These are phyloP conservation scores for Tetragonula carbonaria DNA, from an alignment of 2,888 invertebrate genomes.

Conservation along the genomic window DNA sequence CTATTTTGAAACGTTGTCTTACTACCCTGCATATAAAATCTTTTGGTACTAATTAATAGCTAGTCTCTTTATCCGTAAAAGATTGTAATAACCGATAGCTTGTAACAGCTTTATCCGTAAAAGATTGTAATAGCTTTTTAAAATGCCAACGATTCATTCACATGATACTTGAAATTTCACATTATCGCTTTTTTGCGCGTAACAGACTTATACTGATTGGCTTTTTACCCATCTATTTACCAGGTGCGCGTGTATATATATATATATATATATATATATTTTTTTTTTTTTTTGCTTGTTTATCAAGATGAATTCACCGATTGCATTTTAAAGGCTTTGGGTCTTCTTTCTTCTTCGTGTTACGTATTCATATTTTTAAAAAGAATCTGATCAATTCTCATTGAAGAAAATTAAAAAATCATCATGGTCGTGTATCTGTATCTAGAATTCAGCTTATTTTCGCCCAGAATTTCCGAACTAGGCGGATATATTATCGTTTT, in stretches of 20 bases:
- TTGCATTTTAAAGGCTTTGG: slow-evolving; percentile 57
- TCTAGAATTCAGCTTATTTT: not conserved
- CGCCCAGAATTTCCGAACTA: not conserved
- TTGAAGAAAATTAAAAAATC: not conserved
- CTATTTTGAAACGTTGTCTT: no score
- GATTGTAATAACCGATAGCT: not conserved
- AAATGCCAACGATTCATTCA: not conserved
- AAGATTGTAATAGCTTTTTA: not conserved
- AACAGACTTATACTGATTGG: slow-evolving; percentile 55
- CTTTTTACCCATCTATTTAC: slow-evolving; percentile 48
- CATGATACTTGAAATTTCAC: slow-evolving; percentile 30
- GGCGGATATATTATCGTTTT: not conserved
- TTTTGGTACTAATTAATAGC: not conserved
- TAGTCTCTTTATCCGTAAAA: not conserved
- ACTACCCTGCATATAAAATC: not conserved
- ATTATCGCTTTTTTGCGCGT: slow-evolving; percentile 5
- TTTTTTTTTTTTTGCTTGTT: slow-evolving; percentile 31
- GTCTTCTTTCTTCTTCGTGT: not conserved
- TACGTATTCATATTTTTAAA: slow-evolving; percentile 4
- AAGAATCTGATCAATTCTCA: not conserved
- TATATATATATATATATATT: no score
- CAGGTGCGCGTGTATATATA: slow-evolving; percentile 5
- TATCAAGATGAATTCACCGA: slow-evolving; percentile 48
- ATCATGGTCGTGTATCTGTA: not conserved
- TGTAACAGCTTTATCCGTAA: not conserved